Evolutionary conservation across 2,797 vertebrate genomes (phyloP).

Genomic region (Protonibea diacanthus): DNA sequence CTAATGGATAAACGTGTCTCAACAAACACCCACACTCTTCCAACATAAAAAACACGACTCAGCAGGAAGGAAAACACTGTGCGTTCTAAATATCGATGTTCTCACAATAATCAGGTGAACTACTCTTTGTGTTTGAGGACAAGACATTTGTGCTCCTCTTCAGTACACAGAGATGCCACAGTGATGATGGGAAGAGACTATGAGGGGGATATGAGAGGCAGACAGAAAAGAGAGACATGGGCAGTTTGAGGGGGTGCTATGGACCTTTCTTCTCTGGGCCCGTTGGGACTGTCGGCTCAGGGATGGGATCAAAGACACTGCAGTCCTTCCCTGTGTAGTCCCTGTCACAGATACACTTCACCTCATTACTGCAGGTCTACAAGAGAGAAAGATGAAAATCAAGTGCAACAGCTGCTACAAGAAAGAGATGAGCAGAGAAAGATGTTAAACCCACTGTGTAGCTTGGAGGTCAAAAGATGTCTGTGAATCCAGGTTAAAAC

Average conservation of each 20-base stretch:
- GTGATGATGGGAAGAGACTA: conserved; percentile 64
- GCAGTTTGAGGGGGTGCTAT: conserved; percentile 31
- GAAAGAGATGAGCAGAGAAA: not conserved
- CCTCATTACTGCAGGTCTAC: conserved; percentile 95
- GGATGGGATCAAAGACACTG: conserved; percentile 93
- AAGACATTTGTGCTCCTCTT: not conserved
- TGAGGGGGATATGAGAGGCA: conserved; percentile 61
- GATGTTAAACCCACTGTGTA: not conserved
- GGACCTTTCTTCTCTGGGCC: conserved; percentile 92
- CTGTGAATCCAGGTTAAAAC: not conserved
- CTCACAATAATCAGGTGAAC: conserved; percentile 37
- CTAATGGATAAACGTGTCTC: conserved; percentile 33
- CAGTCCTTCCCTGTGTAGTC: conserved; percentile 97
- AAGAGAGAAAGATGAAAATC: not conserved
- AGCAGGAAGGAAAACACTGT: conserved; percentile 45
- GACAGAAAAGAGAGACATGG: conserved; percentile 50
- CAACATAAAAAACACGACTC: conserved; percentile 39
- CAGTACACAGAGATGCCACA: conserved; percentile 53
- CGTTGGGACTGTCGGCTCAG: conserved; percentile 86
- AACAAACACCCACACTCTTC: conserved; percentile 50
- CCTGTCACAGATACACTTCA: conserved; percentile 94
- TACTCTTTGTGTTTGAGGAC: conserved; percentile 15
- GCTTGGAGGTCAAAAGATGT: not conserved
- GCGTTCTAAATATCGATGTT: conserved; percentile 20
- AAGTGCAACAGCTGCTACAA: not conserved